Evolutionary conservation across 1,140 invertebrate species (phyloP).

Genomic region (Macrostomum lignano): DNA sequence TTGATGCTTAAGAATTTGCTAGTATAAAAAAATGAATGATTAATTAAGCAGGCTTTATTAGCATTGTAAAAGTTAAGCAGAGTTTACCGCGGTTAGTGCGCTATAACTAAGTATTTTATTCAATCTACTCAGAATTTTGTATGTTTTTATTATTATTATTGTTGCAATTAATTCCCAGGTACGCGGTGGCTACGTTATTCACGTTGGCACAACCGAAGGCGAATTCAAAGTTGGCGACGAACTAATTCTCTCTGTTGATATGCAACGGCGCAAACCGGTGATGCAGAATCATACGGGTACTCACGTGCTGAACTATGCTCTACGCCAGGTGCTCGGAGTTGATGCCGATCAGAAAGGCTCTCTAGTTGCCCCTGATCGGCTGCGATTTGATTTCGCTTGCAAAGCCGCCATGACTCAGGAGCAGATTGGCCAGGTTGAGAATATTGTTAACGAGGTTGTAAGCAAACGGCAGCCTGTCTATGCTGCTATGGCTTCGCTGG

Average conservation of each 20-base stretch:
- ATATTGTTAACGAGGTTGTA: constrained; percentile 46
- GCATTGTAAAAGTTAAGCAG: no score
- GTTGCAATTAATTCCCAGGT: constrained; percentile 50
- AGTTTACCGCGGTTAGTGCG: no score
- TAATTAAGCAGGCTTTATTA: no score
- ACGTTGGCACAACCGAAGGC: constrained; percentile 41
- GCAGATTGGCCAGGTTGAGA: constrained; percentile 55
- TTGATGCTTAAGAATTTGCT: no score
- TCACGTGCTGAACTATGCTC: constrained; percentile 73
- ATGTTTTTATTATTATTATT: constrained; percentile 6
- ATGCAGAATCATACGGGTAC: constrained; percentile 99
- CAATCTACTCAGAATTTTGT: no score
- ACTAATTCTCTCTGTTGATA: constrained; percentile 51
- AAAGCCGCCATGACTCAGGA: constrained; percentile 33
- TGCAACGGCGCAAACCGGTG: constrained; percentile 41
- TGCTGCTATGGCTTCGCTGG: constrained; percentile 55
- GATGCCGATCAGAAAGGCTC: constrained; percentile 88
- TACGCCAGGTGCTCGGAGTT: constrained; percentile 54
- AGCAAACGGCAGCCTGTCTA: constrained; percentile 50
- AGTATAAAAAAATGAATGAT: no score
- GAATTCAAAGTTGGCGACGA: constrained; percentile 54
- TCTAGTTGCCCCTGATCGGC: constrained; percentile 76
- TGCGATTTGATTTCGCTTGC: constrained; percentile 85
- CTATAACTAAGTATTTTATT: no score
- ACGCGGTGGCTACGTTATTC: constrained; percentile 72